Evolutionary conservation across 2,888 invertebrate genomes (phyloP).

Genomic region (Malacosoma neustria): DNA sequence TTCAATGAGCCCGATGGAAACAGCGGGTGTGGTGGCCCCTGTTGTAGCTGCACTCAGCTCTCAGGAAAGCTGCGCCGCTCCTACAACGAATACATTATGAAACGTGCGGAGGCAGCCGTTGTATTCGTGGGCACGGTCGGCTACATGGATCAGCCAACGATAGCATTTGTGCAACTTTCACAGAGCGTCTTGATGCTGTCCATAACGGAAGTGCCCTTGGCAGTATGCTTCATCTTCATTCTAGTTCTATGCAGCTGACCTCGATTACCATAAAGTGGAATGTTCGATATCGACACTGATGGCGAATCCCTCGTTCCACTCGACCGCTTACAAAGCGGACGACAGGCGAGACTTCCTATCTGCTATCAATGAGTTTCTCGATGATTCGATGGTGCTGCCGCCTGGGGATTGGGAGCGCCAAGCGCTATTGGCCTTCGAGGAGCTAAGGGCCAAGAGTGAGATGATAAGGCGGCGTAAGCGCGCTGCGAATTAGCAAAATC

Average conservation of each 20-base stretch:
- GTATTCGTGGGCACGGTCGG: slow-evolving; percentile 96
- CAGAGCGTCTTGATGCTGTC: slow-evolving; percentile 88
- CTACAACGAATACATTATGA: slow-evolving; percentile 88
- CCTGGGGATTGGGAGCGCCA: slow-evolving; percentile 97
- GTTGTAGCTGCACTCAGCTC: slow-evolving; percentile 72
- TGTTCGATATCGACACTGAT: slow-evolving; percentile 96
- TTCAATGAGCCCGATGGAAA: slow-evolving; percentile 35
- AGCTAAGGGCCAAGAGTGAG: slow-evolving; percentile 89
- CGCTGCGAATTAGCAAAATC: slow-evolving; percentile 76
- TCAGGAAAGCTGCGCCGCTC: slow-evolving; percentile 84
- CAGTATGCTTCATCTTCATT: slow-evolving; percentile 94
- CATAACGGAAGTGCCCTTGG: slow-evolving; percentile 91
- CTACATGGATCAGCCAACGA: slow-evolving; percentile 91
- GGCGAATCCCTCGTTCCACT: slow-evolving; percentile 93
- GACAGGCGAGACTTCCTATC: slow-evolving; percentile 89
- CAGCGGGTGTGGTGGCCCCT: slow-evolving; percentile 46
- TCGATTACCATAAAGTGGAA: slow-evolving; percentile 97
- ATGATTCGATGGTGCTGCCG: slow-evolving; percentile 96
- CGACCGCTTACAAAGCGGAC: slow-evolving; percentile 91
- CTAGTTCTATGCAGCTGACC: slow-evolving; percentile 86
- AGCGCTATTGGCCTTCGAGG: slow-evolving; percentile 90
- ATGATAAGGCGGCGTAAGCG: slow-evolving; percentile 86
- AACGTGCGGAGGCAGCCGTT: slow-evolving; percentile 91
- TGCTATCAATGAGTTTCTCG: slow-evolving; percentile 96
- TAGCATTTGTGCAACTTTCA: slow-evolving; percentile 91